Base-by-base conservation (phyloP, 2,797 vertebrate species). In the Hirundo rustica region DNA sequence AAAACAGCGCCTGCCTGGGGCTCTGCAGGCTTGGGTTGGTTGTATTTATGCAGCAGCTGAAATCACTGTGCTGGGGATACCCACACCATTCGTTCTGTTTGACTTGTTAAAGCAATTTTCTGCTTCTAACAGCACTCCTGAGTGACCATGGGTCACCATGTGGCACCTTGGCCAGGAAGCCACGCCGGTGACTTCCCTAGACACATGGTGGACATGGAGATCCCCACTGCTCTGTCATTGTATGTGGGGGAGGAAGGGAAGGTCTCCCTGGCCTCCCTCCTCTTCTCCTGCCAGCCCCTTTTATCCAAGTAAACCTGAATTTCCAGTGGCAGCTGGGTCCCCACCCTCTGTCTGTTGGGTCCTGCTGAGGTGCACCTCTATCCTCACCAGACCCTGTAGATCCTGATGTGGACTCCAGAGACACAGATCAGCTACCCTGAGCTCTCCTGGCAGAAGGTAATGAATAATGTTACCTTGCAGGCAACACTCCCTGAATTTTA, bases 171-270 rank as follows among this genome's bases (percentile, higher is more conserved):
- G 44, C 32, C 40, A 18, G 23, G 60, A 66, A 73, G 29, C 16
- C 38, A 25, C 3, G 1, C 10, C 55, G 45, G 26, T n/a, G 38
- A 26, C 12, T 70, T 5, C 62, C 19, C 25, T n/a, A 14, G 25
- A 27, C 54, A 58, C 0, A 0, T 3, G 30, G 11, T 2, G 2
- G 25, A 17, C 2, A 22, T 3, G 12, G 50, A 82, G n/a, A 47
- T 68, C 38, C 22, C 58, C 1, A 1, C 20, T 70, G 60, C 20
- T 73, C 70, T 82, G 5, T 16, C 38, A 29, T 13, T 23, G 11
- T 2, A 11, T 5, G 8, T 1, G 3, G 3, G 7, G 5, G 32
- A 81, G 11, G 40, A 48, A 82, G 17, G 29, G 10, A 66, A 60
- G 45, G 23, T 45, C 6, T 6, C n/a, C 19, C 34, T 44, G 19